These are phyloP conservation scores for Tragelaphus eurycerus DNA, from an alignment of 2,797 vertebrate species.

Conservation along the genomic window DNA sequence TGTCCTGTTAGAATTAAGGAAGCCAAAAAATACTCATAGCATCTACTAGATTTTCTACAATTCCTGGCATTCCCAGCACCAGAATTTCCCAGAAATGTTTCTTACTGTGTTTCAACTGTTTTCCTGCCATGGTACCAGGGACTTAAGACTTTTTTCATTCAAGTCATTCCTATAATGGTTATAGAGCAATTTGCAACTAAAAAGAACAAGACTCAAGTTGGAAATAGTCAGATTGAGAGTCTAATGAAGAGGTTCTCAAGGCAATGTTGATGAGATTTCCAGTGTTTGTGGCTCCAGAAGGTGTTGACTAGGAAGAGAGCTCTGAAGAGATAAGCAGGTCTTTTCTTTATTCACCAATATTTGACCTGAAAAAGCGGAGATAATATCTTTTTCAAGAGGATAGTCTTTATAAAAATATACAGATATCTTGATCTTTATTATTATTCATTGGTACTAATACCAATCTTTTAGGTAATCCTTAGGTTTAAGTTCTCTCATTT, in stretches of 20 bases:
- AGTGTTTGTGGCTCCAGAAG: not conserved
- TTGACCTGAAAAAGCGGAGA: not conserved
- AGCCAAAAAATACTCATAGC: not conserved
- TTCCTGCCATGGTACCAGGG: not conserved
- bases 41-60: not conserved
- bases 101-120: not conserved
- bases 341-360: slow-evolving; percentile 14
- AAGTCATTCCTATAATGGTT: not conserved
- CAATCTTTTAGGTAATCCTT: not conserved
- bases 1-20: not conserved
- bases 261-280: not conserved
- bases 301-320: not conserved
- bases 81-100: slow-evolving; percentile 17
- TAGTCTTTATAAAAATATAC: slow-evolving; percentile 24
- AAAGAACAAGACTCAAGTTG: not conserved
- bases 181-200: not conserved
- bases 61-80: not conserved
- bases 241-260: not conserved
- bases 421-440: not conserved
- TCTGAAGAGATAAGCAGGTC: not conserved
- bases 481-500: not conserved
- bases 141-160: not conserved
- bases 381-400: not conserved
- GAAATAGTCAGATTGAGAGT: not conserved
- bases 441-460: not conserved